phyloP scores from a whole-genome alignment of 2,888 invertebrate genomes.

The Rhodophaea formosa region DNA sequence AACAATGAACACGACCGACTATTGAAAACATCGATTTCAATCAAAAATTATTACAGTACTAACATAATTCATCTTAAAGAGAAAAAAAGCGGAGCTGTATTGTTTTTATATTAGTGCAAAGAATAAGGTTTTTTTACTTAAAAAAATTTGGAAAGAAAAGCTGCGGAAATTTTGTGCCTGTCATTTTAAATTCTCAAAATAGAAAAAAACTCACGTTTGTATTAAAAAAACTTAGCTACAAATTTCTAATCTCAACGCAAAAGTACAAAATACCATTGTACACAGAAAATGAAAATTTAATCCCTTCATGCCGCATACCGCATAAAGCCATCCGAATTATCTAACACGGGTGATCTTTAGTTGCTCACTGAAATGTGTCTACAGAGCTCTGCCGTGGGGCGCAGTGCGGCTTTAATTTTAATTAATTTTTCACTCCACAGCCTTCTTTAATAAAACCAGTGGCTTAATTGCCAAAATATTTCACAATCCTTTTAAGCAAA shows the following conservation, averaged over 20 bases:
- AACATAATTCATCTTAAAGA: background rate
- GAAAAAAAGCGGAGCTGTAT: background rate
- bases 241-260: background rate
- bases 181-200: too few relatives aligned
- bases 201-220: background rate
- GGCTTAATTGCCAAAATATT: conserved; percentile 70
- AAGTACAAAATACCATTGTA: conserved; percentile 15
- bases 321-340: conserved; percentile 69
- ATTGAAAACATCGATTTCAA: too few relatives aligned
- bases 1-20: too few relatives aligned
- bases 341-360: conserved; percentile 72
- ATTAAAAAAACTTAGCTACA: conserved; percentile 1
- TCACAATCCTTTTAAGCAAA: conserved; percentile 56
- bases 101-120: too few relatives aligned
- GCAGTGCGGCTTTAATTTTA: conserved; percentile 70
- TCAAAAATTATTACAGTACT: too few relatives aligned
- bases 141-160: too few relatives aligned
- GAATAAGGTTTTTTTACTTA: too few relatives aligned
- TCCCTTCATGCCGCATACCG: conserved; percentile 45
- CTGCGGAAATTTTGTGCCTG: too few relatives aligned
- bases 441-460: conserved; percentile 64
- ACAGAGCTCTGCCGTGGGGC: conserved; percentile 57
- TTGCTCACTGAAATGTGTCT: conserved; percentile 70
- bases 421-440: conserved; percentile 76
- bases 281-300: conserved; percentile 46